Percentiles rank a stretch among this genome's conserved stretches.
Conservation (phyloP, 2,113 vertebrate species). For the Ctenodactylus gundi region DNA sequence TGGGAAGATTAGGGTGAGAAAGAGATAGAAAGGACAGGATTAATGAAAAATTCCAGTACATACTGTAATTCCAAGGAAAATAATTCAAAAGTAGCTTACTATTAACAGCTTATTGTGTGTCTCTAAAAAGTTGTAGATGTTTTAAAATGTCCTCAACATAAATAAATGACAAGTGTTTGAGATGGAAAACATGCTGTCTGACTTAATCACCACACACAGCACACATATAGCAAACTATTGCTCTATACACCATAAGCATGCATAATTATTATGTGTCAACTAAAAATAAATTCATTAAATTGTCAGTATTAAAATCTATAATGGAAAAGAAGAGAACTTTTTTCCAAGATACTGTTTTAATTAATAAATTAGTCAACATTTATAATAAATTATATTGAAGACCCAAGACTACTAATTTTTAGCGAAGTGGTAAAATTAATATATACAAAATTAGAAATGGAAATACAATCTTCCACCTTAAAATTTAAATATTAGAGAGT, state of each 20-base stretch:
- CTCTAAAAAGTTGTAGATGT: background rate
- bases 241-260: background rate
- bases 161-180: background rate
- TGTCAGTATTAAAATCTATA: background rate
- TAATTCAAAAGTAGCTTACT: too few species aligned
- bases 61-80: too few species aligned
- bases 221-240: background rate
- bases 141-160: background rate
- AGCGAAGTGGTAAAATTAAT: background rate
- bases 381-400: background rate
- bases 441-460: background rate
- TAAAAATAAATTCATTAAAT: background rate
- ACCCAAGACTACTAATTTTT: background rate
- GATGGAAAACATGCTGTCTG: background rate
- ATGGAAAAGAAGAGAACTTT: background rate
- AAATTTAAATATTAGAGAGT: background rate
- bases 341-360: background rate
- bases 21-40: background rate
- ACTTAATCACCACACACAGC: background rate
- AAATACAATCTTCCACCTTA: background rate
- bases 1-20: background rate
- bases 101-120: background rate
- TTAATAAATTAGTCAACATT: background rate
- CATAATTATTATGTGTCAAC: too few species aligned
- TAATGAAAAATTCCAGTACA: too few species aligned